Conservation (phyloP, 2,113 vertebrate species). For the Rhegmatorhina hoffmannsi region DNA sequence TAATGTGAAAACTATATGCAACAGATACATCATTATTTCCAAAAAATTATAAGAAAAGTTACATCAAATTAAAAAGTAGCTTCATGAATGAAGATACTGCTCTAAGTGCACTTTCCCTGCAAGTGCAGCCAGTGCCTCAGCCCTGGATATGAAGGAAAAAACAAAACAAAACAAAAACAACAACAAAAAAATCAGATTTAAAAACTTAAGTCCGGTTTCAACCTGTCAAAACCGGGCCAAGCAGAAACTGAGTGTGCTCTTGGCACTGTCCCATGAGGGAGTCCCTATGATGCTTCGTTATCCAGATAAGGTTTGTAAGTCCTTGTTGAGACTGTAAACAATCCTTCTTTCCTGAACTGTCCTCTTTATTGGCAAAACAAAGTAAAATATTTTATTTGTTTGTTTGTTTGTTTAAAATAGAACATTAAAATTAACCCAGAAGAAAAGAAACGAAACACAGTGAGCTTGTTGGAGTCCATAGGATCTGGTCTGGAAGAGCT, state of each 20-base stretch:
- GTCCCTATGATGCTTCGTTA: slow-evolving; percentile 74
- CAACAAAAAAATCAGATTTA: slow-evolving; percentile 73
- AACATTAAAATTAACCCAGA: slow-evolving; percentile 83
- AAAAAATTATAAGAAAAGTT: slow-evolving; percentile 80
- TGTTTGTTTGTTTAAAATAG: slow-evolving; percentile 74
- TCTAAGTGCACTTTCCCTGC: slow-evolving; percentile 91
- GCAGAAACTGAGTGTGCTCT: slow-evolving; percentile 69
- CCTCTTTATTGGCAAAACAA: slow-evolving; percentile 82
- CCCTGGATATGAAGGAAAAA: slow-evolving; percentile 76
- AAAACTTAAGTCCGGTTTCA: slow-evolving; percentile 82
- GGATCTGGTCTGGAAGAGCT: slow-evolving; percentile 83
- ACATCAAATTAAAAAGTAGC: slow-evolving; percentile 89
- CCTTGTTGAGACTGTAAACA: slow-evolving; percentile 92
- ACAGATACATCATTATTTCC: slow-evolving; percentile 77
- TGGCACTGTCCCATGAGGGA: slow-evolving; percentile 72
- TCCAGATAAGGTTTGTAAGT: slow-evolving; percentile 78
- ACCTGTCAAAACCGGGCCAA: slow-evolving; percentile 85
- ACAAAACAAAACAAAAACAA: slow-evolving; percentile 46
- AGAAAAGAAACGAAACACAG: slow-evolving; percentile 80
- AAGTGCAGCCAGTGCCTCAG: slow-evolving; percentile 86
- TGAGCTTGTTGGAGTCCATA: slow-evolving; percentile 84
- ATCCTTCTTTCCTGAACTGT: slow-evolving; percentile 83
- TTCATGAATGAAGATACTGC: slow-evolving; percentile 83
- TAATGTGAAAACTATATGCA: slow-evolving; percentile 83
- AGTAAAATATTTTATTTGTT: slow-evolving; percentile 77